Base-by-base conservation (phyloP, 1,140 invertebrate genomes). In the Nixonia krombeini region DNA sequence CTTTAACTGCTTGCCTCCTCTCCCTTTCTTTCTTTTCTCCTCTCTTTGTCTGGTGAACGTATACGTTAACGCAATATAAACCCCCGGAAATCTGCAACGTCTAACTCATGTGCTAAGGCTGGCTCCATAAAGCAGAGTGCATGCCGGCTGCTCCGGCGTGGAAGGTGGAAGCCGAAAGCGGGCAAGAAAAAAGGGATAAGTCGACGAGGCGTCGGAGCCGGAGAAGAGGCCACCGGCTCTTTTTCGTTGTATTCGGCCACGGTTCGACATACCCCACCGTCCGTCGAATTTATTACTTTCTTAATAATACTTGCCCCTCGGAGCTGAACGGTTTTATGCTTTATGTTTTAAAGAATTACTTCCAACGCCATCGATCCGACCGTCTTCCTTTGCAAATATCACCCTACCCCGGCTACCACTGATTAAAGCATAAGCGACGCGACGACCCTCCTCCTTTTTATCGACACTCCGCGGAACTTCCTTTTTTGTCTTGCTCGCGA, bases 1-100 rank as follows among this genome's bases (percentile, higher is more conserved):
- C n/a, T n/a, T n/a, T n/a, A n/a, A n/a, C n/a, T n/a, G n/a, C n/a
- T n/a, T n/a, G n/a, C n/a, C n/a, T n/a, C n/a, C n/a, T n/a, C n/a
- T n/a, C n/a, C n/a, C n/a, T n/a, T n/a, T n/a, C n/a, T n/a, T n/a
- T n/a, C n/a, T n/a, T n/a, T n/a, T n/a, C n/a, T n/a, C n/a, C n/a
- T n/a, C n/a, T n/a, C n/a, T n/a, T n/a, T n/a, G n/a, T n/a, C n/a
- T n/a, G n/a, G n/a, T n/a, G n/a, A 35, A 35, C 37, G 33, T 15
- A 50, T 38, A 18, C 2, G 15, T n/a, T 70, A 63, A 63, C 51
- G 64, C 47, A 58, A 70, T 72, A 73, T 72, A 73, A 65, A 72
- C 62, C 51, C 70, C 29, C 45, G 58, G 62, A 67, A 62, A 70
- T 69, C 62, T 67, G 71, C 65, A 64, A 64, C 37, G 53, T 61